phyloP scores from a whole-genome alignment of 2,888 invertebrate genomes.

The Campoplex capitator region DNA sequence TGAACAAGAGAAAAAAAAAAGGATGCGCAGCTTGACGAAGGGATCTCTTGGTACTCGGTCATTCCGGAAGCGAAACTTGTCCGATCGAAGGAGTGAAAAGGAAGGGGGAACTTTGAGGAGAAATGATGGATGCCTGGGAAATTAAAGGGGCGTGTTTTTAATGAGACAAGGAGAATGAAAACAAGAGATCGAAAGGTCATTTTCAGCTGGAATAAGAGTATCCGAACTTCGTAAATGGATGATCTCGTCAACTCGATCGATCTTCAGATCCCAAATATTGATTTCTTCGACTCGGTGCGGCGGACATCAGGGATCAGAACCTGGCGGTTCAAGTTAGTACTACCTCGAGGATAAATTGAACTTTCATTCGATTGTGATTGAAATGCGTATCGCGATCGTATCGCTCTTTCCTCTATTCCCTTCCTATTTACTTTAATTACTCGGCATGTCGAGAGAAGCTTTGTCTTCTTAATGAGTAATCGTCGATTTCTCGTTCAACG shows the following conservation, averaged over 20 bases:
- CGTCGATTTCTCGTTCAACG: conserved; percentile 46
- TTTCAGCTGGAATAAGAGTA: background rate
- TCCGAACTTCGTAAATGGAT: conserved; percentile 5
- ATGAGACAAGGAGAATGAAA: conserved; percentile 21
- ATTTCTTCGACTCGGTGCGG: background rate
- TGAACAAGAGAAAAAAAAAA: conserved; percentile 18
- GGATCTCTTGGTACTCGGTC: conserved; percentile 44
- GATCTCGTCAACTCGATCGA: conserved; percentile 32
- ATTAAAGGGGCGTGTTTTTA: conserved; percentile 51
- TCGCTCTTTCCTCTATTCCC: background rate
- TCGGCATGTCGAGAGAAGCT: conserved; percentile 47
- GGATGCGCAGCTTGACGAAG: conserved; percentile 23
- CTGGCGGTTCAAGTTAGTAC: background rate
- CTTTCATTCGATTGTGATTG: background rate
- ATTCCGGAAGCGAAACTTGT: conserved; percentile 70
- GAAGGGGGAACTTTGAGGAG: background rate
- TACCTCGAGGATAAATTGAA: background rate
- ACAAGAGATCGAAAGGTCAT: conserved; percentile 20
- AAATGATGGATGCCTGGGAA: conserved; percentile 60
- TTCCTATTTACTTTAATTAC: conserved; percentile 42
- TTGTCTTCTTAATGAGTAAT: conserved; percentile 65
- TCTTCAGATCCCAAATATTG: background rate
- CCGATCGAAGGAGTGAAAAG: conserved; percentile 22
- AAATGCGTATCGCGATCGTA: conserved; percentile 2
- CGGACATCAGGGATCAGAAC: background rate